Percentiles rank a stretch among this genome's conserved stretches.
phyloP scores from a whole-genome alignment of 2,888 invertebrate species.

The Ectemnius lituratus region DNA sequence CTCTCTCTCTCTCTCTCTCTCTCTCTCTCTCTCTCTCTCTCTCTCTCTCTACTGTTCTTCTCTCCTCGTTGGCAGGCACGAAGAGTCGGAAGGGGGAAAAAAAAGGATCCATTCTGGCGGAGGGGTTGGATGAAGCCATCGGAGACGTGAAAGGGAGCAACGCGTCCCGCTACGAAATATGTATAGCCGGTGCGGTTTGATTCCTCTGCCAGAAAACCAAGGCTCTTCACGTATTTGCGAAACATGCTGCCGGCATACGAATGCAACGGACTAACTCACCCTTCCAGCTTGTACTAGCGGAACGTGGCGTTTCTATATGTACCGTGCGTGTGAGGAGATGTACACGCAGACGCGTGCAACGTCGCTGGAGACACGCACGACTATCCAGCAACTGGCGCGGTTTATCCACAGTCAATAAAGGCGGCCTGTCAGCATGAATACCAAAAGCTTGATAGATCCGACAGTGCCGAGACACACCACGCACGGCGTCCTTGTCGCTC shows the following conservation, averaged over 20 bases:
- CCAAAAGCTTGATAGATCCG: constrained; percentile 63
- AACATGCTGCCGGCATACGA: constrained; percentile 58
- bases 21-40: not conserved
- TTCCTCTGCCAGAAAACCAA: constrained; percentile 58
- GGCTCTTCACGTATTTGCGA: constrained; percentile 61
- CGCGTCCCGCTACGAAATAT: constrained; percentile 38
- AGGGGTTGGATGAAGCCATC: not conserved
- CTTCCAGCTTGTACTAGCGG: constrained; percentile 25
- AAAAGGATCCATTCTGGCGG: not conserved
- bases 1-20: not conserved
- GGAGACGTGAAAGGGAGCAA: not conserved
- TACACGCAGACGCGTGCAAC: constrained; percentile 20
- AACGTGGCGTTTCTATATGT: not conserved
- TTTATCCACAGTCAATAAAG: constrained; percentile 75
- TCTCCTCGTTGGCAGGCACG: not conserved
- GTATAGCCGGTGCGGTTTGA: constrained; percentile 49
- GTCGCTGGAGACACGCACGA: constrained; percentile 55
- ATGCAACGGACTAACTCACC: constrained; percentile 35
- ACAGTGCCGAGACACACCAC: constrained; percentile 28
- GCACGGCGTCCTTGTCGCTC: not conserved
- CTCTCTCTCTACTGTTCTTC: not conserved
- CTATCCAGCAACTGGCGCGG: constrained; percentile 53
- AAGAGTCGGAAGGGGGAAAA: not conserved
- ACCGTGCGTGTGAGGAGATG: constrained; percentile 20
- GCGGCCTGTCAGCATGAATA: constrained; percentile 74